Evolutionary conservation across 2,888 invertebrate genomes (phyloP), one percentile per base, ranked within the genome.

Genomic region (Folsomia candida): DNA sequence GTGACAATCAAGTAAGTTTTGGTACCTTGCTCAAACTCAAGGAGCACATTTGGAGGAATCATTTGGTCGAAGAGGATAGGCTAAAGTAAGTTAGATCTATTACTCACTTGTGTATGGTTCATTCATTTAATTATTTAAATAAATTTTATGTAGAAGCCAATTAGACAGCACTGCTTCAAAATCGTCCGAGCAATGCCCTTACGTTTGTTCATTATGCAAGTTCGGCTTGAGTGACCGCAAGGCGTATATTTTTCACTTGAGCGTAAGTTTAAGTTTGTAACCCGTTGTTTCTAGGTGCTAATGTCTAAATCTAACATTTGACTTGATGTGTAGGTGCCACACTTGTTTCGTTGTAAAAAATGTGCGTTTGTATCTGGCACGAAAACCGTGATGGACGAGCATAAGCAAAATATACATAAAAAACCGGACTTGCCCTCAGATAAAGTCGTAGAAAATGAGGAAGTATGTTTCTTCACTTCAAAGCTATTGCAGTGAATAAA

Each of bases 21-120:
- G n/a, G n/a, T n/a, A n/a, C 63, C 4, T 24, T 64, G 22, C 37
- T 64, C 18, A 64, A 64, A 24, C 24, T 64, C 6, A 64, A 64
- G 24, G 63, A 64, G 63, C 63, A 64, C 51, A 28, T 64, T 47
- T 64, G 63, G 63, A 37, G 51, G 24, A 24, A 47, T 64, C 47
- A 64, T 22, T 24, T 29, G 63, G 20, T 37, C 3, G 47, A 9
- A 29, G 14, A 62, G 4, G 29, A 24, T 3, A 64, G n/a, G 51
- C 24, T 22, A 54, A 64, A 26, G 25, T 60, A 60, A 26, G 25
- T 60, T 24, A 4, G 9, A 18, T 60, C 6, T 24, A 24, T 6
- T 26, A 25, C 11, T 60, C n/a, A 9, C 27, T 60, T 26, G 26
- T 60, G 18, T 60, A 60, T 20, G 4, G 4, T 14, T 60, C 25